Base-by-base conservation (phyloP, 1,140 invertebrate genomes). In the Trichonephila inaurata region DNA sequence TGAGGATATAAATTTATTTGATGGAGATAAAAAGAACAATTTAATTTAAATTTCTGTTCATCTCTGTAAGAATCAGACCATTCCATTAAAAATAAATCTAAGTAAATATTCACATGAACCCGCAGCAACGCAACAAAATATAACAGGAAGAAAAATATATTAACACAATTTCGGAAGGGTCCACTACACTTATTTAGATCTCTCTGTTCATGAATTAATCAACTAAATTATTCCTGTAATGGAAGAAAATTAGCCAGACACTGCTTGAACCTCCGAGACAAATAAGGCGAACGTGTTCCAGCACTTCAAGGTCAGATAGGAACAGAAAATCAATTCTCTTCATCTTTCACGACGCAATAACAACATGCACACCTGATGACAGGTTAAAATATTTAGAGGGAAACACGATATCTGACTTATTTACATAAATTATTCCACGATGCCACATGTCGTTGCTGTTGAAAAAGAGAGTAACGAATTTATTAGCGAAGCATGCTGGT, bases 381-480 rank as follows among this genome's bases (percentile, higher is more conserved):
- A 24, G 82, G 81, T 51, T 24, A 12, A 83, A 83, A 51, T 60
- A 83, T 83, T 61, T 69, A 19, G 8, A 19, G 40, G 8, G 58
- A 51, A 89, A 89, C 44, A 62, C n/a, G 51, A 87, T 10, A 64
- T 7, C 60, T 10, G 21, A 14, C 85, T 87, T 33, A 87, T 64
- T 61, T 87, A 61, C 61, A 62, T 87, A 87, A 87, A 33, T 16
- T 64, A 87, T 87, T 87, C 85, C 24, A 33, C 18, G 72, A 64
- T 19, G 19, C 10, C 10, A 51, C 51, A 51, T 51, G 51, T 51
- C n/a, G n/a, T 16, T 66, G 86, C 12, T 18, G 8, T 61, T 40
- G 44, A 4, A 28, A 40, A 61, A 7, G 51, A 51, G 51, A 51
- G 51, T 10, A 12, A 40, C 7, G 51, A 10, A 51, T 51, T 51